A percentile compares a stretch with the other conserved stretches of the same genome.
These are phyloP conservation scores for Sialia sialis DNA, from an alignment of 2,113 vertebrate genomes.

Conservation along the genomic window DNA sequence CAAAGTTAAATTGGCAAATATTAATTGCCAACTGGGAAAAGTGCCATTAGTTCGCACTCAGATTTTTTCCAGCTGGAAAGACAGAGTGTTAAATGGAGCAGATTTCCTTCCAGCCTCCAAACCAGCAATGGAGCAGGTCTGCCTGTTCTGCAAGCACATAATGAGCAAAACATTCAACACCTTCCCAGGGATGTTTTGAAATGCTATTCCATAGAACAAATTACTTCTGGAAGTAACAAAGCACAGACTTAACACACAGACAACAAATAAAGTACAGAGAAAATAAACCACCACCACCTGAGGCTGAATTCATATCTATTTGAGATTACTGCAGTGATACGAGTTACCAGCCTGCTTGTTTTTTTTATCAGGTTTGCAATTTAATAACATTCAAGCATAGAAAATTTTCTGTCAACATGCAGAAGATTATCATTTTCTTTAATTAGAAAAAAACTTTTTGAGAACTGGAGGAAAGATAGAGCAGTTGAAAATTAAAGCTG, in stretches of 20 bases:
- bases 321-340: background rate
- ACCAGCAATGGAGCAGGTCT: background rate
- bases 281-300: background rate
- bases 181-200: background rate
- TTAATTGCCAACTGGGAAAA: slow-evolving; percentile 41
- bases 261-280: background rate
- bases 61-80: slow-evolving; percentile 11
- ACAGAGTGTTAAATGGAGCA: background rate
- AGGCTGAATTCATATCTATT: background rate
- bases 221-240: background rate
- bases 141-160: background rate
- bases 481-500: background rate
- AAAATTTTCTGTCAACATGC: background rate
- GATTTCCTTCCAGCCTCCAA: background rate
- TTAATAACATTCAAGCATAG: background rate
- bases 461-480: background rate
- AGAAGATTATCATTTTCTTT: background rate
- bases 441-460: background rate
- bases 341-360: background rate
- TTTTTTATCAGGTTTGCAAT: background rate
- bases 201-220: background rate
- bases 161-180: background rate
- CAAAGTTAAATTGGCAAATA: background rate
- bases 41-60: background rate
- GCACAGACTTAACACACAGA: background rate